Conservation (phyloP, 1,140 invertebrate genomes). For the Oscheius sp. region DNA sequence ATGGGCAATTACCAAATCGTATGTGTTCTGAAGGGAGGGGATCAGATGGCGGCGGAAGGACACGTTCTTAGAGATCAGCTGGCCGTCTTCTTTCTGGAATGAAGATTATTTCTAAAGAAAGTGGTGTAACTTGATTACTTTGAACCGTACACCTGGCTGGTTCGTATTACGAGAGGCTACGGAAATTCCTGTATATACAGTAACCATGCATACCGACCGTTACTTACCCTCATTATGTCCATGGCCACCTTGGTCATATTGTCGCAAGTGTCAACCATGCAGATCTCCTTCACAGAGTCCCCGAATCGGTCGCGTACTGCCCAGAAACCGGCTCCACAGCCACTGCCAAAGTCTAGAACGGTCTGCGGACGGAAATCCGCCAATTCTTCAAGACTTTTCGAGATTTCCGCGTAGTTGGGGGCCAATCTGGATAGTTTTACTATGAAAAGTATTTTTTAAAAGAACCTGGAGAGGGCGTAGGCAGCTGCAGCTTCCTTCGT, state of each 20-base stretch:
- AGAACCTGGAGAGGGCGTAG: slow-evolving; percentile 4
- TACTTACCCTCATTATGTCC: slow-evolving; percentile 20
- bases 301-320: not conserved
- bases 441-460: not conserved
- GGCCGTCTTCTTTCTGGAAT: not conserved
- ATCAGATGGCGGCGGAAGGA: slow-evolving; percentile 19
- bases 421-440: not conserved
- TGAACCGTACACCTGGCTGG: no score
- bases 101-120: not conserved
- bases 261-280: slow-evolving; percentile 13
- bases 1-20: slow-evolving; percentile 16
- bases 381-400: slow-evolving; percentile 14
- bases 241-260: slow-evolving; percentile 20
- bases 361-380: slow-evolving; percentile 12
- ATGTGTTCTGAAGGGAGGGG: slow-evolving; percentile 17
- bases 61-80: not conserved
- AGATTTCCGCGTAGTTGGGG: slow-evolving; percentile 20
- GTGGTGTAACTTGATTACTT: not conserved
- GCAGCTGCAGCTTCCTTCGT: slow-evolving; percentile 10
- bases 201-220: no score
- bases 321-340: slow-evolving; percentile 18
- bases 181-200: no score
- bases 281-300: slow-evolving; percentile 13
- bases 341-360: slow-evolving; percentile 20
- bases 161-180: no score